Evolutionary conservation across 2,113 vertebrate species (phyloP), one percentile per base, ranked within the genome.

Genomic region (Kryptolebias marmoratus): DNA sequence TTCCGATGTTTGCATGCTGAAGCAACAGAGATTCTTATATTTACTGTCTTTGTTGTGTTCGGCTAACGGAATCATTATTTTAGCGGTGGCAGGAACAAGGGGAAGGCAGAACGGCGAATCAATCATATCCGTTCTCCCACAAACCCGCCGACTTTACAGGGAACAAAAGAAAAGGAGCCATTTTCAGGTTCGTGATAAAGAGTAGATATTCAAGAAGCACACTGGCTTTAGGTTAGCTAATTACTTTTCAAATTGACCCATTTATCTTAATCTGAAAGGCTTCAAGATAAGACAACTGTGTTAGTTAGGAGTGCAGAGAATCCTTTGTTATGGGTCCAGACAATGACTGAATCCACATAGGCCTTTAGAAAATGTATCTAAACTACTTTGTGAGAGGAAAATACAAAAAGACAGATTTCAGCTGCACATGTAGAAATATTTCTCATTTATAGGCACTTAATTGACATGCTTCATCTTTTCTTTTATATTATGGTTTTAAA

Each of bases 81-180:
- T 52, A 63, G 14, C 92, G 42, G 66, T 90, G 73, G 75, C 91
- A 87, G 31, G 50, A 62, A 71, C 1, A 59, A 48, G 77, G 64
- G 70, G 68, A 5, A 71, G 48, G 36, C 68, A 44, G 30, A 1
- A 42, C 49, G 68, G 60, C 78, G 92, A 83, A 84, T 81, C 88
- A 92, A 94, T 95, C 91, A 93, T 86, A 91, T 85, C 77, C 68
- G 75, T 92, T 88, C 84, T 87, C 77, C 71, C 81, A 64, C 71
- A 82, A 87, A 58, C 57, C 80, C 61, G 75, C 54, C 88, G 88
- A 54, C 67, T 81, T 81, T 49, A 7, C 49, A 61, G 12, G 47
- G 76, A 87, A 85, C 72, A 86, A 88, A 87, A 42, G 6, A 77
- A 84, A 54, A 55, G 64, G 71, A 72, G 70, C 22, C 63, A 89